Base-by-base conservation (phyloP, 2,888 invertebrate species). In the Pemphredon lugubris region DNA sequence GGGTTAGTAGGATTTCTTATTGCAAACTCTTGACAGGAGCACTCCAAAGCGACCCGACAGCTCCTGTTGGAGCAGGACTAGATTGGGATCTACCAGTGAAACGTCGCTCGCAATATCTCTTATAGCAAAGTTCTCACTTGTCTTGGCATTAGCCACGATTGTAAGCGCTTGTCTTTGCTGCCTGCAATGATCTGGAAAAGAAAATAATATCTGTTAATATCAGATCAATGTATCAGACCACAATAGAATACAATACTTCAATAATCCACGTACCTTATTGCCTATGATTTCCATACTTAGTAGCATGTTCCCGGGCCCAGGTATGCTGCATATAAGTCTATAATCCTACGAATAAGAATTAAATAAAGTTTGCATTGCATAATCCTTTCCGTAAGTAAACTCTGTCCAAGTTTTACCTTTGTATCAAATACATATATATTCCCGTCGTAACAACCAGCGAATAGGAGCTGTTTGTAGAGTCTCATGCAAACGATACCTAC, bases 371-470 rank as follows among this genome's bases (percentile, higher is more conserved):
- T n/a, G n/a, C n/a, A n/a, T n/a, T n/a, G n/a, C n/a, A n/a, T n/a
- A n/a, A n/a, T n/a, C n/a, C n/a, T n/a, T n/a, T n/a, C n/a, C n/a
- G n/a, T n/a, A n/a, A n/a, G n/a, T n/a, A n/a, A n/a, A n/a, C n/a
- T n/a, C n/a, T n/a, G n/a, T n/a, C n/a, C n/a, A n/a, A n/a, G n/a
- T n/a, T n/a, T n/a, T 75, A 90, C 90, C 65, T 87, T 87, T 75
- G 92, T 92, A 74, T 93, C 91, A 88, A 93, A 94, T 66, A 95
- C 92, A 88, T 95, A 95, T 80, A 96, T 93, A 86, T 93, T 93
- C 68, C 95, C 95, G 90, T 95, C 95, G 87, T 95, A 95, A 90
- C 95, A 95, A 75, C 95, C 95, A 42, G 94, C 94, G 89, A 93
- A 91, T 69, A 94, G 89, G 39, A 93, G 90, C 37, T 94, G 92